Evolutionary conservation across 1,140 invertebrate genomes (phyloP), one percentile per base, ranked within the genome.

Genomic region (Mizuhopecten yessoensis): DNA sequence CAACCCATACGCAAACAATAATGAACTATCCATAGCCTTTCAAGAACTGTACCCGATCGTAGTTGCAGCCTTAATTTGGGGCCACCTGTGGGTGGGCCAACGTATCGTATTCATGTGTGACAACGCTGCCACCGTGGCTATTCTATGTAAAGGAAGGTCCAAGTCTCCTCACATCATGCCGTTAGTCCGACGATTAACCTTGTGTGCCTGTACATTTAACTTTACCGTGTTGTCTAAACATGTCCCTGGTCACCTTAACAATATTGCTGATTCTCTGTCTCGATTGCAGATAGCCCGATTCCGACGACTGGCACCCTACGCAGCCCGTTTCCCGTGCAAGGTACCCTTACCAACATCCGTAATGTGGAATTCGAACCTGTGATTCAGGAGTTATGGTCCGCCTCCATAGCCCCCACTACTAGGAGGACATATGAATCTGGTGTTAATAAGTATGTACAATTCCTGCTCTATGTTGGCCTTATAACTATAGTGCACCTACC

Each of bases 21-120:
- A 13, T 39, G 36, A 39, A 39, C 36, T 39, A 39, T 91, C 39
- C 0, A 39, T 88, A 29, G 45, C 45, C 3, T 89, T 75, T 86
- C 39, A 57, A 49, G 49, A 89, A n/a, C 15, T 90, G 23, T 87
- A 90, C 33, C 89, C 89, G 17, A 90, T 90, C 9, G 89, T 90
- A 29, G 86, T 87, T 33, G 89, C 86, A 20, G 34, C 34, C 29
- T 17, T 90, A 1, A 33, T 90, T 36, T 87, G 89, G 89, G 86
- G 89, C 5, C 36, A 90, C 34, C 0, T 87, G 34, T 90, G 89
- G 89, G 13, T 29, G 0, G 2, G 5, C 29, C 34, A 90, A 87
- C 86, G 86, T 87, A 90, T 87, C 10, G 15, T 87, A 17, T 90
- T 90, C 45, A 20, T 86, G 17, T 90, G 86, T 87, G 89, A 87